These are phyloP conservation scores for Diachasma alloeum DNA, from an alignment of 1,140 invertebrate species.

Conservation along the genomic window DNA sequence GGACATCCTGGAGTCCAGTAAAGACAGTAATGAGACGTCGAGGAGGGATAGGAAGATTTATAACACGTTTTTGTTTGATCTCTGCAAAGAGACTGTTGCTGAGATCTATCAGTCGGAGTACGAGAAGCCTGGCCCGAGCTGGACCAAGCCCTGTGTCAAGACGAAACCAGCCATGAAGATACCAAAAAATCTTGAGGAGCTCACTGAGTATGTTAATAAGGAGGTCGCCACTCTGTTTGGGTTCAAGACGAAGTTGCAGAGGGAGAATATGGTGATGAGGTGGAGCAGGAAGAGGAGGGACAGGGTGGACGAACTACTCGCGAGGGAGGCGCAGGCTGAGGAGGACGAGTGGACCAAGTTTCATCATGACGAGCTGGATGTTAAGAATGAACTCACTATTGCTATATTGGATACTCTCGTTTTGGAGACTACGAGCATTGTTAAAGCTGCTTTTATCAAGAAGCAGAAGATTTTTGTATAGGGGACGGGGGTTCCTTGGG, in stretches of 20 bases:
- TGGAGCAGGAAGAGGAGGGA: slow-evolving; percentile 77
- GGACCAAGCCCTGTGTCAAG: slow-evolving; percentile 64
- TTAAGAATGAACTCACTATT: slow-evolving; percentile 74
- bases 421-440: slow-evolving; percentile 68
- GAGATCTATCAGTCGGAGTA: slow-evolving; percentile 63
- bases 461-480: slow-evolving; percentile 58
- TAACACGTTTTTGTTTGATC: slow-evolving; percentile 71
- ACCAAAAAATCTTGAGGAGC: slow-evolving; percentile 56
- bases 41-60: slow-evolving; percentile 57
- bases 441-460: slow-evolving; percentile 55
- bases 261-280: slow-evolving; percentile 71
- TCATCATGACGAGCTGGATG: slow-evolving; percentile 73
- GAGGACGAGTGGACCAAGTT: slow-evolving; percentile 78
- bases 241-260: slow-evolving; percentile 65
- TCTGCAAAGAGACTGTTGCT: slow-evolving; percentile 71
- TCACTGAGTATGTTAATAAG: slow-evolving; percentile 66
- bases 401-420: slow-evolving; percentile 72
- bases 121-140: slow-evolving; percentile 64
- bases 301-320: slow-evolving; percentile 75
- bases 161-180: slow-evolving; percentile 55
- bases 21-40: slow-evolving; percentile 57
- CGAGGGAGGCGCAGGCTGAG: slow-evolving; percentile 74
- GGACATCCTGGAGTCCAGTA: slow-evolving; percentile 54
- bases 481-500: slow-evolving; percentile 67
- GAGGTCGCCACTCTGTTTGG: slow-evolving; percentile 68